A percentile compares a stretch with the other conserved stretches of the same genome.
phyloP scores from a whole-genome alignment of 2,113 vertebrate species.

The Hippocampus barbouri region DNA sequence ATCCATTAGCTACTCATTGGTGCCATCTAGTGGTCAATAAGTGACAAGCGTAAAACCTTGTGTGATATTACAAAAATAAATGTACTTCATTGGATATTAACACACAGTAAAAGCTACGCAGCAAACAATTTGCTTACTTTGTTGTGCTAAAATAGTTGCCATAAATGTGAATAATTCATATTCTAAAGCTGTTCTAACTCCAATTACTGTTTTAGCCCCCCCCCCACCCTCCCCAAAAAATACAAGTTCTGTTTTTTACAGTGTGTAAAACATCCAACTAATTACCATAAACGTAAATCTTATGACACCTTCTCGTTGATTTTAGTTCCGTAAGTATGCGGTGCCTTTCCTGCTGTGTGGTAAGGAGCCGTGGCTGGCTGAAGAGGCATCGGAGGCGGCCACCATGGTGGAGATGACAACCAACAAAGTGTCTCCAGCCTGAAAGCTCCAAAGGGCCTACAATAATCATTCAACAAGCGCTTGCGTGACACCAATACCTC shows the following conservation, averaged over 20 bases:
- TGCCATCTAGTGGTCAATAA: constrained; percentile 3
- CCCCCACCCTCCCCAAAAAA: too few species aligned
- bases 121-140: too few species aligned
- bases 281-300: background rate
- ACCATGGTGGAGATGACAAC: constrained; percentile 23
- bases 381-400: constrained; percentile 36
- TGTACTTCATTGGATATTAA: background rate
- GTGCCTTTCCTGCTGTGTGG: constrained; percentile 57
- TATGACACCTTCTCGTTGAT: background rate
- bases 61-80: background rate
- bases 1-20: background rate
- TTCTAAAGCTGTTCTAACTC: too few species aligned
- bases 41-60: background rate
- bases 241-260: too few species aligned
- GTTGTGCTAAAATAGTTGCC: too few species aligned
- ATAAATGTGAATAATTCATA: too few species aligned
- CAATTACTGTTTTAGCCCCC: too few species aligned
- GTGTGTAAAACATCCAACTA: too few species aligned
- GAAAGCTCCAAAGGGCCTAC: constrained; percentile 8
- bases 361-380: constrained; percentile 32
- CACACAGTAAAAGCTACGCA: background rate
- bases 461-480: background rate
- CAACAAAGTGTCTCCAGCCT: constrained; percentile 50
- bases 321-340: constrained; percentile 51
- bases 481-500: background rate